Conservation (phyloP, 2,113 vertebrate species). For the Hucho hucho region DNA sequence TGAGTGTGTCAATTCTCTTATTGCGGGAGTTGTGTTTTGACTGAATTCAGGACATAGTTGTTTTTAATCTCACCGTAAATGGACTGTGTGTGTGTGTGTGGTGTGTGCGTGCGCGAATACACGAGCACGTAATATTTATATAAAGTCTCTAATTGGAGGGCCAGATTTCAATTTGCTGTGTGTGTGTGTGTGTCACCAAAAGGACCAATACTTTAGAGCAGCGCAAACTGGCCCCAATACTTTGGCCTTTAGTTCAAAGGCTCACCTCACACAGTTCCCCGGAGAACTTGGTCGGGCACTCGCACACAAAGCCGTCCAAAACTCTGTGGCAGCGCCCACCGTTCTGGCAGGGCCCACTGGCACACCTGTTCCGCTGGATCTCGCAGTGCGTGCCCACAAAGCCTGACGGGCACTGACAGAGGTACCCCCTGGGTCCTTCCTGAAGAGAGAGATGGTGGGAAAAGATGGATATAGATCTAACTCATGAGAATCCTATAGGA, state of each 20-base stretch:
- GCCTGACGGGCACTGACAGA: conserved; percentile 82
- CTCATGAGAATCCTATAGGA: not conserved
- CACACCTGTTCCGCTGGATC: conserved; percentile 77
- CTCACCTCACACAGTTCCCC: conserved; percentile 91
- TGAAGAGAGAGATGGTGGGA: conserved; percentile 6
- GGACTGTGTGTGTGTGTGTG: too few relatives aligned
- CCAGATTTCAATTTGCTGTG: too few relatives aligned
- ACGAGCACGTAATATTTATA: too few relatives aligned
- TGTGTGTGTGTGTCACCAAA: too few relatives aligned
- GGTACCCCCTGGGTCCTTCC: conserved; percentile 75
- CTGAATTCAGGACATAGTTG: too few relatives aligned
- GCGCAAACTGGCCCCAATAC: too few relatives aligned
- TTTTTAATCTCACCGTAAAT: too few relatives aligned
- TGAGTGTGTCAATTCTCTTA: not conserved
- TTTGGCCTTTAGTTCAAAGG: not conserved
- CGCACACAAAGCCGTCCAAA: conserved; percentile 81
- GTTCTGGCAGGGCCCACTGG: conserved; percentile 83
- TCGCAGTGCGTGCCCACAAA: conserved; percentile 88
- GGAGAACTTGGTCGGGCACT: conserved; percentile 79
- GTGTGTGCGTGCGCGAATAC: too few relatives aligned
- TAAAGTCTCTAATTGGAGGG: too few relatives aligned
- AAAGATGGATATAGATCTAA: not conserved
- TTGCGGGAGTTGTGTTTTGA: too few relatives aligned
- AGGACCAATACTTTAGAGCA: too few relatives aligned
- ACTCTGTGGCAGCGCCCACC: conserved; percentile 80